Evolutionary conservation across 2,888 invertebrate genomes (phyloP).

Genomic region (Bombyx huttoni): DNA sequence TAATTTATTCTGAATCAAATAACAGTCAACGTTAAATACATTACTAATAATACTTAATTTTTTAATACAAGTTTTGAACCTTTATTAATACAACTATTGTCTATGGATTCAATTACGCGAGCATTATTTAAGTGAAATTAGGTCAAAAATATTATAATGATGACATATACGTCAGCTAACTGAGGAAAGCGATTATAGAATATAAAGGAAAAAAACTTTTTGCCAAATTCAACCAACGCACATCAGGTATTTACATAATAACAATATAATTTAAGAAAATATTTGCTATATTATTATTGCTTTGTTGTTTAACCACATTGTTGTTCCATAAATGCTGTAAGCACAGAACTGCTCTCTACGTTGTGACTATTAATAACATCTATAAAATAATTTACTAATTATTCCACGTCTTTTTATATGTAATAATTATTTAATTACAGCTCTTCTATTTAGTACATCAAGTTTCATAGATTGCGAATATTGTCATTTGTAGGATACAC

Average conservation of each 20-base stretch:
- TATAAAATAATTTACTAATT: not conserved
- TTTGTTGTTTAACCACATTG: not conserved
- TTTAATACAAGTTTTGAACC: too few relatives aligned
- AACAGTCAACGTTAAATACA: too few relatives aligned
- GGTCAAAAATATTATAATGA: too few relatives aligned
- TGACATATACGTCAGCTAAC: too few relatives aligned
- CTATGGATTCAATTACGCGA: too few relatives aligned
- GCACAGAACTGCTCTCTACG: not conserved
- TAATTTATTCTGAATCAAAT: too few relatives aligned
- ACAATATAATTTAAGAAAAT: not conserved
- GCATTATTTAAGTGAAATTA: too few relatives aligned
- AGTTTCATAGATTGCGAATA: not conserved
- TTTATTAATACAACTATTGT: too few relatives aligned
- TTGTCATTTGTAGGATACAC: not conserved
- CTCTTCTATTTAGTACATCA: not conserved
- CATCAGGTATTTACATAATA: not conserved
- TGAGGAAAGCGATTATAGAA: too few relatives aligned
- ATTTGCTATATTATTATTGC: not conserved
- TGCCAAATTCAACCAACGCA: not conserved
- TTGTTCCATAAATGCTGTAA: not conserved
- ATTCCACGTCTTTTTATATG: too few relatives aligned
- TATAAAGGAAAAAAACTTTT: too few relatives aligned
- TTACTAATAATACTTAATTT: too few relatives aligned
- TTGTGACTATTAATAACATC: not conserved
- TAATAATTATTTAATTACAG: not conserved